Conservation (phyloP, 92 coral and sea anemone species). For the Zoanthus solanderi region DNA sequence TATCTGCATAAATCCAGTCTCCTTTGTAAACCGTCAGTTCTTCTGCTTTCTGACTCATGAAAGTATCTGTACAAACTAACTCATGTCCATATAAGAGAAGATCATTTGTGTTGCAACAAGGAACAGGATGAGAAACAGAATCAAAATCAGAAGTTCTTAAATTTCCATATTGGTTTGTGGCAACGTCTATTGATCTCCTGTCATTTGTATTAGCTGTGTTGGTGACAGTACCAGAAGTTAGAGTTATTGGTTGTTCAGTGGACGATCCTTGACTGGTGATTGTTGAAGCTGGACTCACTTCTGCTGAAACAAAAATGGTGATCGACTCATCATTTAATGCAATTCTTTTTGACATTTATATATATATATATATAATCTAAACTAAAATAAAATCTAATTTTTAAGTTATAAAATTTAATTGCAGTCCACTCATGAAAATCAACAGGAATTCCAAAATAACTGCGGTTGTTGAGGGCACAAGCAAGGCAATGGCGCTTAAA, state of each 20-base stretch:
- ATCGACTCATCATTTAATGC: background rate
- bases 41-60: slow-evolving; percentile 60
- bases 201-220: background rate
- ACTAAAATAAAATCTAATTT: too few species aligned
- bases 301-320: background rate
- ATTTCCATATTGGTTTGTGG: background rate
- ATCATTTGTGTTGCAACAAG: slow-evolving; percentile 83
- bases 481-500: too few species aligned
- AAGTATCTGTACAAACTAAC: slow-evolving; percentile 83
- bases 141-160: slow-evolving; percentile 1
- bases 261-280: slow-evolving; percentile 39
- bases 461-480: too few species aligned
- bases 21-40: slow-evolving; percentile 91
- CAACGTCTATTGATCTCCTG: background rate
- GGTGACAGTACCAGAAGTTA: slow-evolving; percentile 3
- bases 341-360: too few species aligned
- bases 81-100: slow-evolving; percentile 88
- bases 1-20: slow-evolving; percentile 94
- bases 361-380: too few species aligned
- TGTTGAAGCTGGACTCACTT: slow-evolving; percentile 40
- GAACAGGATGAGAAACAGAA: background rate
- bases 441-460: too few species aligned
- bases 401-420: too few species aligned
- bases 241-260: slow-evolving; percentile 17
- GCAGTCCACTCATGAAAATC: too few species aligned